phyloP scores from a whole-genome alignment of 2,113 vertebrate species.

The Pangasianodon gigas region DNA sequence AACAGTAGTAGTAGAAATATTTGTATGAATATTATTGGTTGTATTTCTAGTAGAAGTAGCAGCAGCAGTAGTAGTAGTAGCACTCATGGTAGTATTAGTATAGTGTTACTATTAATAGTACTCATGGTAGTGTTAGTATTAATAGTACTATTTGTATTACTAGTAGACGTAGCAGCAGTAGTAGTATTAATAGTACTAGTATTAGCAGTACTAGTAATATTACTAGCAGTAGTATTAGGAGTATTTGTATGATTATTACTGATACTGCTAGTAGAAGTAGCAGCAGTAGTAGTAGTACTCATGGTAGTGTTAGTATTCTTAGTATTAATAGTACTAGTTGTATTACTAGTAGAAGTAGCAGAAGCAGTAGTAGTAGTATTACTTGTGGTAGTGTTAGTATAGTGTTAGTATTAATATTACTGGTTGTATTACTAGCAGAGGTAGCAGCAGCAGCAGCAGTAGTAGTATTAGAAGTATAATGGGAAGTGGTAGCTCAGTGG shows the following conservation, averaged over 20 bases:
- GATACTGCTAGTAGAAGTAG: background rate
- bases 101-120: background rate
- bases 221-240: background rate
- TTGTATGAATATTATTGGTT: background rate
- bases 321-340: background rate
- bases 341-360: no score
- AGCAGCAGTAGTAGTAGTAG: background rate
- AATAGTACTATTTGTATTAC: no score
- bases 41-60: background rate
- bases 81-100: background rate
- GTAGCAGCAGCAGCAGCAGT: no score
- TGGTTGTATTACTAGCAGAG: no score
- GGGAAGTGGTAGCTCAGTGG: no score
- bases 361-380: background rate
- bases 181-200: background rate
- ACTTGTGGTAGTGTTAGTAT: background rate
- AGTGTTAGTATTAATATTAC: background rate
- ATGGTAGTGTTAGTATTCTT: background rate
- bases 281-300: background rate
- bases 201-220: background rate
- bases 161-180: background rate
- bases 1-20: background rate
- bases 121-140: background rate
- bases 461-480: no score
- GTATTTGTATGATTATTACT: no score